phyloP scores from a whole-genome alignment of 1,140 invertebrate genomes.

The Drosophila pectinifera region DNA sequence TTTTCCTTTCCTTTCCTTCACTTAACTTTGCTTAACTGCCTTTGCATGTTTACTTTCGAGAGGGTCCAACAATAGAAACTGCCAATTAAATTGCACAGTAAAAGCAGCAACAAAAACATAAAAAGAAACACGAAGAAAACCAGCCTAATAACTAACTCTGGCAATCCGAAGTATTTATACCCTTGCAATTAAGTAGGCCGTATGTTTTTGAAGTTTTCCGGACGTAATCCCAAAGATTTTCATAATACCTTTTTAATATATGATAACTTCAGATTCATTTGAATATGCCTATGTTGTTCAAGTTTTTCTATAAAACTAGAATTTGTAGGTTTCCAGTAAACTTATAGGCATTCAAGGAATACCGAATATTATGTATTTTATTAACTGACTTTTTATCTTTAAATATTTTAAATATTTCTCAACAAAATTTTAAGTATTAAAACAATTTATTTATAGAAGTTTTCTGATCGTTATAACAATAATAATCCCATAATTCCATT shows the following conservation, averaged over 20 bases:
- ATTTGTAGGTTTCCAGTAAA: not conserved
- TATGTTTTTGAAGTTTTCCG: not conserved
- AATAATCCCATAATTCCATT: not conserved
- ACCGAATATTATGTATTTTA: too few relatives aligned
- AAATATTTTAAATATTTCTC: too few relatives aligned
- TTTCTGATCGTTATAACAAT: not conserved
- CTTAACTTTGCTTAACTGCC: constrained; percentile 40
- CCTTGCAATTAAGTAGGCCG: not conserved
- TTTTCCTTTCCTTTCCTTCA: constrained; percentile 14
- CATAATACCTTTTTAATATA: not conserved
- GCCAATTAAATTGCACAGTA: constrained; percentile 76
- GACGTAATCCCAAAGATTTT: not conserved
- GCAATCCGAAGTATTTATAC: not conserved
- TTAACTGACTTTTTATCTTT: too few relatives aligned
- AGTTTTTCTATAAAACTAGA: not conserved
- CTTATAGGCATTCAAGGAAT: too few relatives aligned
- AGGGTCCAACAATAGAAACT: constrained; percentile 69
- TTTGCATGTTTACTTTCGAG: constrained; percentile 64
- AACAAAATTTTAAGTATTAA: too few relatives aligned
- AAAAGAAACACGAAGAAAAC: constrained; percentile 27
- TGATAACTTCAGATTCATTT: not conserved
- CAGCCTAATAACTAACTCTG: not conserved
- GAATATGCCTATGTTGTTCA: not conserved
- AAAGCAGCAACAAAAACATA: constrained; percentile 27
- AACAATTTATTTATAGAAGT: too few relatives aligned